A percentile compares a stretch with the other conserved stretches of the same genome.
Conservation (phyloP, 2,888 invertebrate genomes). For the Oxystoma pomonae region DNA sequence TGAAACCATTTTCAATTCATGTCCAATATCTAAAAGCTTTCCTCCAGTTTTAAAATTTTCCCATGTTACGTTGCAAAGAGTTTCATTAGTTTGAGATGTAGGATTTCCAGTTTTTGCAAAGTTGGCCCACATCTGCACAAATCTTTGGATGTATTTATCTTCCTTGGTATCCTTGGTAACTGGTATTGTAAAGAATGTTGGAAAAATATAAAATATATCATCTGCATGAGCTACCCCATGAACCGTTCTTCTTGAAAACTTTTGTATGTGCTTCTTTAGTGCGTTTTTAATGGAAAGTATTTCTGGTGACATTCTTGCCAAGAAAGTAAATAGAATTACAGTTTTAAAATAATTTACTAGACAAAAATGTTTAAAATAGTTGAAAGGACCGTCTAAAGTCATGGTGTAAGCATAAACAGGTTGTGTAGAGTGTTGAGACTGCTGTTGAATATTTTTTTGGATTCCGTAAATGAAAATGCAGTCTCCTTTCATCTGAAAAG, state of each 20-base stretch:
- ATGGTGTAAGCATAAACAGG: conserved; percentile 39
- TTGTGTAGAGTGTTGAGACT: conserved; percentile 26
- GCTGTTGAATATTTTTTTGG: conserved; percentile 28
- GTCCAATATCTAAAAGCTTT: conserved; percentile 37
- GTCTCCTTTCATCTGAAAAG: conserved; percentile 41
- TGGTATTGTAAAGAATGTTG: conserved; percentile 28
- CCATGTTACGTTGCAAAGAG: conserved; percentile 36
- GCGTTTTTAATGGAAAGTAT: not conserved
- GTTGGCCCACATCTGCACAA: conserved; percentile 41
- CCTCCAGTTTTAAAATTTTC: conserved; percentile 28
- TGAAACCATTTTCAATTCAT: conserved; percentile 29
- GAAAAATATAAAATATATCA: conserved; percentile 39
- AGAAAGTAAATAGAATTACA: not conserved
- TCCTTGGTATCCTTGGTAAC: conserved; percentile 31
- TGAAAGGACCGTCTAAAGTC: conserved; percentile 30
- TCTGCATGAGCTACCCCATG: conserved; percentile 40
- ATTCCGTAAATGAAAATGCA: conserved; percentile 38
- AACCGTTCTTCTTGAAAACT: conserved; percentile 24
- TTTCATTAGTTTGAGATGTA: conserved; percentile 30
- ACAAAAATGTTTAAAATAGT: not conserved
- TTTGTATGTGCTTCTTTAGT: not conserved
- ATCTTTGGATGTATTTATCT: conserved; percentile 34
- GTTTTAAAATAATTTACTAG: not conserved
- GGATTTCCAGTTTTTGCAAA: conserved; percentile 40
- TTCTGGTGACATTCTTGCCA: not conserved